Evolutionary conservation across 2,888 invertebrate species (phyloP).

Genomic region (Drosophila kuntzei): DNA sequence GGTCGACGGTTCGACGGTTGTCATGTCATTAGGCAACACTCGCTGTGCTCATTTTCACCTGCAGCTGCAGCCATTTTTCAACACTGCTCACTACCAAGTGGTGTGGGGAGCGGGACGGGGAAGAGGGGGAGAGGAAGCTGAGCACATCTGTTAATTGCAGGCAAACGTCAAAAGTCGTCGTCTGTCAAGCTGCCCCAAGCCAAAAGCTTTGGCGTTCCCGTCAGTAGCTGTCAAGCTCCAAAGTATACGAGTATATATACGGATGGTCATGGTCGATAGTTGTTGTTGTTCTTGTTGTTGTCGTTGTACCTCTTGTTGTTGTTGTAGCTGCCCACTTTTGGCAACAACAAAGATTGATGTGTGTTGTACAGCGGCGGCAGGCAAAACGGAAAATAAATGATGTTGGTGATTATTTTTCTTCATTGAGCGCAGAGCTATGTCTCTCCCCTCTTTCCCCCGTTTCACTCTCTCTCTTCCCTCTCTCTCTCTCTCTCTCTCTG

Average conservation of each 20-base stretch:
- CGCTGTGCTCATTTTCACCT: conserved; percentile 66
- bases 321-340: conserved; percentile 67
- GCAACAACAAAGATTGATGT: conserved; percentile 83
- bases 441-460: too few species aligned
- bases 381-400: conserved; percentile 84
- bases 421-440: conserved; percentile 75
- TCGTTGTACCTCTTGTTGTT: conserved; percentile 19
- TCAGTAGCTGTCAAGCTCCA: conserved; percentile 74
- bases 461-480: conserved; percentile 13
- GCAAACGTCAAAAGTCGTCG: conserved; percentile 84
- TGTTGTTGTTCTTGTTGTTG: conserved; percentile 46
- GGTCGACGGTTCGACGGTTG: conserved; percentile 45
- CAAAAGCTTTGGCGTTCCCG: conserved; percentile 66
- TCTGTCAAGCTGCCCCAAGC: conserved; percentile 74
- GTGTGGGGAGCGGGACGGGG: not conserved
- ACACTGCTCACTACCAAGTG: conserved; percentile 49
- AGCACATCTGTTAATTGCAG: conserved; percentile 82
- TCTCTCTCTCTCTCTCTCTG: conserved; percentile 11
- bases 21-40: conserved; percentile 79
- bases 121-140: conserved; percentile 7
- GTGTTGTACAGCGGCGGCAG: conserved; percentile 78
- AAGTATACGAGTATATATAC: conserved; percentile 48
- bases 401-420: conserved; percentile 85
- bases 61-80: conserved; percentile 75
- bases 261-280: conserved; percentile 74